These are phyloP conservation scores for Epinephelus fuscoguttatus DNA, from an alignment of 2,113 vertebrate species.

Conservation along the genomic window DNA sequence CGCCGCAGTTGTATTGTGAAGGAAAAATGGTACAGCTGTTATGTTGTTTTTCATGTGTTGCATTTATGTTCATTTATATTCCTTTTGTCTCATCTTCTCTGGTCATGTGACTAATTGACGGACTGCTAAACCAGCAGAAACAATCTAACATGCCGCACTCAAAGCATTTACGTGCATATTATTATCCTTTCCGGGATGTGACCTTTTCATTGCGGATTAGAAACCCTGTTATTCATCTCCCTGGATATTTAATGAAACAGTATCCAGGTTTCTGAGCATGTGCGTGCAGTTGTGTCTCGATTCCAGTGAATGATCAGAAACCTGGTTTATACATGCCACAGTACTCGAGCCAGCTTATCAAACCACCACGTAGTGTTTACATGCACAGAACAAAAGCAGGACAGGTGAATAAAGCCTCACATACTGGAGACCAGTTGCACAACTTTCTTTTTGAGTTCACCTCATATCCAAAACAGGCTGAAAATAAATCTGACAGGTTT, in stretches of 20 bases:
- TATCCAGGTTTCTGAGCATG: neutral
- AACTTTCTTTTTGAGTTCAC: neutral
- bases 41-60: neutral
- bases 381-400: neutral
- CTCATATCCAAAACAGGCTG: neutral
- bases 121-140: neutral
- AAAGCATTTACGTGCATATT: neutral
- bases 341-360: neutral
- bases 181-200: neutral
- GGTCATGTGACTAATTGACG: neutral
- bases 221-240: neutral
- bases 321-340: neutral
- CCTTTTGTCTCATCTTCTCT: neutral
- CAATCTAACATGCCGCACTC: neutral
- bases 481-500: constrained; percentile 8
- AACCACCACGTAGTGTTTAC: neutral
- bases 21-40: neutral
- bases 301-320: constrained; percentile 5
- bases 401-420: neutral
- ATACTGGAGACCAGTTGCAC: neutral
- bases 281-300: too few species aligned
- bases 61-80: neutral
- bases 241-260: neutral
- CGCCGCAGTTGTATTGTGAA: too few species aligned
- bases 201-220: neutral